Evolutionary conservation across 1,140 invertebrate species (phyloP).

Genomic region (Sycophila sp.): DNA sequence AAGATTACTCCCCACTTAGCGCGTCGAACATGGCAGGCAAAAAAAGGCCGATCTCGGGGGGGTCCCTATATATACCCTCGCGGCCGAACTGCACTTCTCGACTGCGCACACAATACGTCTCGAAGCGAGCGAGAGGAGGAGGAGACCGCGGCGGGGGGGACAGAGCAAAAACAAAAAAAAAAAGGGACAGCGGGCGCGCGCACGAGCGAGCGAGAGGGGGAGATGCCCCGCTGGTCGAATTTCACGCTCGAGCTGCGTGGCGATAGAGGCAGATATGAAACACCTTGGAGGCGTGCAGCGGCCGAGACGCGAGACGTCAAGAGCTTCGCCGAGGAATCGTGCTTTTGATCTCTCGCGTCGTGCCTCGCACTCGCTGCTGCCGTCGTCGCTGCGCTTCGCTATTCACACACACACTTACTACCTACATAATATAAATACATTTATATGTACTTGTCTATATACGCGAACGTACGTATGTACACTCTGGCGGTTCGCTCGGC

Average conservation of each 20-base stretch:
- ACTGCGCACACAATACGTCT: background rate
- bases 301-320: slow-evolving; percentile 34
- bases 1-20: slow-evolving; percentile 20
- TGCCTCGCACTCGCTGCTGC: background rate
- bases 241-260: slow-evolving; percentile 61
- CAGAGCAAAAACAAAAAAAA: background rate
- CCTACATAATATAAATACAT: too few species aligned
- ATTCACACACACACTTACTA: too few species aligned
- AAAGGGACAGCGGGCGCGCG: background rate
- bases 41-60: slow-evolving; percentile 34
- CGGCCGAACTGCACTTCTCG: background rate
- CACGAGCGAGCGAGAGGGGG: slow-evolving; percentile 35
- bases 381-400: background rate
- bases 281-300: slow-evolving; percentile 51
- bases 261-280: slow-evolving; percentile 59
- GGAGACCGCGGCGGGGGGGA: background rate
- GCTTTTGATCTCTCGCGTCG: slow-evolving; percentile 37
- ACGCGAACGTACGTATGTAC: too few species aligned
- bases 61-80: background rate
- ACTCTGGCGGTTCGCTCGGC: too few species aligned
- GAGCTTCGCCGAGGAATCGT: slow-evolving; percentile 39
- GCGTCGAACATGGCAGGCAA: slow-evolving; percentile 12
- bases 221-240: slow-evolving; percentile 55
- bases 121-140: background rate
- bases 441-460: too few species aligned